Base-by-base conservation (phyloP, 2,113 vertebrate species). In the Mystacornis crossleyi region DNA sequence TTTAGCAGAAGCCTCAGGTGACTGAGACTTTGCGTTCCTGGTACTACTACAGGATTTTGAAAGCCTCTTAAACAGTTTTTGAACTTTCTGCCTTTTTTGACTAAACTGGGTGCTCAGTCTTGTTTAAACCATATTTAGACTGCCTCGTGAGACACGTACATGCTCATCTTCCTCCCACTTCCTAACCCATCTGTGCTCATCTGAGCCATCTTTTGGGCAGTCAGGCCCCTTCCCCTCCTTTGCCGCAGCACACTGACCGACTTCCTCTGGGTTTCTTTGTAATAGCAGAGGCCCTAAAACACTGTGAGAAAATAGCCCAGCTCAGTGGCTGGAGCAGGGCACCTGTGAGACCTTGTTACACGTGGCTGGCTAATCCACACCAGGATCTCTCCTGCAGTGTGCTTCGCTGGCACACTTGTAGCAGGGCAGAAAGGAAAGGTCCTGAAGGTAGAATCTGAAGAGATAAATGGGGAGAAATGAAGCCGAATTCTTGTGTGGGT, bases 181-280 rank as follows among this genome's bases (percentile, higher is more conserved):
- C 62, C 53, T 28, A 31, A 40, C 67, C 25, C 40, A 18, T 3
- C 0, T 43, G 40, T 0, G 0, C 28, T 17, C 24, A n/a, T 26
- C n/a, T 0, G 0, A 43, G 47, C 40, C 0, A 0, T 16, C 36
- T 86, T 57, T 81, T 0, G 0, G 36, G 18, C 24, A 5, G 29
- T 42, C 62, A 8, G 11, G n/a, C 54, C 36, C 33, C 54, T 43
- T 73, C 42, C 21, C 55, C 9, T 54, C 38, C 53, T 81, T 6
- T 4, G 12, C 65, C 24, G 20, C 0, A 0, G 15, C 81, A 24
- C 11, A 12, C 5, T 79, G 53, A 74, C 51, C 24, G 47, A 13
- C 42, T 81, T 78, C 64, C 73, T 64, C 54, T 31, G 69, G 43
- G 33, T 55, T 78, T 74, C 40, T 40, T 73, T 2, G 0, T 73